Evolutionary conservation across 64 coral and sea anemone species (phyloP).

Genomic region (Porites lutea): DNA sequence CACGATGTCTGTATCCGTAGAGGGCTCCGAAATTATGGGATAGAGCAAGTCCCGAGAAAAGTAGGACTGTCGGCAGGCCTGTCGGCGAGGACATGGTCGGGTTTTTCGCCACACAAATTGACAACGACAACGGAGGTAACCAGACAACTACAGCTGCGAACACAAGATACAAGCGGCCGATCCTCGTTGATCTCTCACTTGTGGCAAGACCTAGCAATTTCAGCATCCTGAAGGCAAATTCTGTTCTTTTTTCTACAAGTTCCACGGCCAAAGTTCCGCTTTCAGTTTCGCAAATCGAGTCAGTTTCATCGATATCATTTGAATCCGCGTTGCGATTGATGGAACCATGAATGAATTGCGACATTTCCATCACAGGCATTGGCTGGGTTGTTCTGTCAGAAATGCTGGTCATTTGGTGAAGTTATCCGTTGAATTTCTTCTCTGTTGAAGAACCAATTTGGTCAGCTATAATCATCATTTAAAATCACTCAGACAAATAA

Average conservation of each 20-base stretch:
- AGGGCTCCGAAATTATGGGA: slow-evolving; percentile 42
- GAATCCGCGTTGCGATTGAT: no score
- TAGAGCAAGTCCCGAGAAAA: slow-evolving; percentile 28
- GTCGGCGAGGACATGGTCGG: slow-evolving; percentile 54
- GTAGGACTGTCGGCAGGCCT: slow-evolving; percentile 45
- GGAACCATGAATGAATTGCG: not conserved
- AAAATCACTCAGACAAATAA: no score
- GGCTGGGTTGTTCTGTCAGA: no score
- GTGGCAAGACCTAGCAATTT: not conserved
- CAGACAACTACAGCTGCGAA: not conserved
- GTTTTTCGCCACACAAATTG: slow-evolving; percentile 29
- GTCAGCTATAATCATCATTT: no score
- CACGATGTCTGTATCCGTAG: slow-evolving; percentile 19
- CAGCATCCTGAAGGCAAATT: not conserved
- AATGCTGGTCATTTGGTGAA: no score
- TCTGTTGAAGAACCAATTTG: no score
- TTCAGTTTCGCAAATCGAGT: slow-evolving; percentile 7
- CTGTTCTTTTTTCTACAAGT: slow-evolving; percentile 37
- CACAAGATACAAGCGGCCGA: not conserved
- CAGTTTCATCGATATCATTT: not conserved
- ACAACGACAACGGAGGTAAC: slow-evolving; percentile 24
- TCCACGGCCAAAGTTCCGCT: not conserved
- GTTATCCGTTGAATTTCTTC: no score
- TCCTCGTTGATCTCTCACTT: slow-evolving; percentile 30
- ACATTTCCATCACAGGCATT: no score